Conservation (phyloP, 2,888 invertebrate species). For the Campaea margaritaria region DNA sequence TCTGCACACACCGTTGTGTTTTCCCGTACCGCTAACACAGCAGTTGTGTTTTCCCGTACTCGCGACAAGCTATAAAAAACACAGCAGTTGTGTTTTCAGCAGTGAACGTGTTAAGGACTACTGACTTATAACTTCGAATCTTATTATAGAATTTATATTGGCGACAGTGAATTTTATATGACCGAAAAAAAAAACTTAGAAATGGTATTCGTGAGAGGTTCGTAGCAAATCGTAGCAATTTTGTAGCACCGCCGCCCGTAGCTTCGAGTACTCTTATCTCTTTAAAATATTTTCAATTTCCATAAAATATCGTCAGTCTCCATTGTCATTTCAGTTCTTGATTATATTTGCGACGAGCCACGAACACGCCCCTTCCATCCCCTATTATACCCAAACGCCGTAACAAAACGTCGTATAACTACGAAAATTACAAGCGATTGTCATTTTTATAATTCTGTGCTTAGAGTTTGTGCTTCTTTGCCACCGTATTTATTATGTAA, state of each 20-base stretch:
- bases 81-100: too few relatives aligned
- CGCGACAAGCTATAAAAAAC: too few relatives aligned
- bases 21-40: too few relatives aligned
- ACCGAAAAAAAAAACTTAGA: too few relatives aligned
- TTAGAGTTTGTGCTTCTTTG: conserved; percentile 37
- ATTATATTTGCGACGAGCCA: conserved; percentile 83
- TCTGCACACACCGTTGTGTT: too few relatives aligned
- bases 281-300: conserved; percentile 11
- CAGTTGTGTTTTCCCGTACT: too few relatives aligned
- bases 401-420: conserved; percentile 56
- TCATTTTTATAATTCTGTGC: conserved; percentile 34
- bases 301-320: conserved; percentile 45
- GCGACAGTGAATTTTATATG: too few relatives aligned
- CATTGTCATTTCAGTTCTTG: conserved; percentile 63
- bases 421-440: conserved; percentile 39
- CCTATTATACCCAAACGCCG: conserved; percentile 72
- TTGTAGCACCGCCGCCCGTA: conserved; percentile 25
- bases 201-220: too few relatives aligned
- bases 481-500: conserved; percentile 53
- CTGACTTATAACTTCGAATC: too few relatives aligned
- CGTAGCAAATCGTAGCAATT: neutral
- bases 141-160: too few relatives aligned
- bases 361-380: conserved; percentile 82
- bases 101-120: too few relatives aligned
- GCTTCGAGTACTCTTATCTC: conserved; percentile 5